Evolutionary conservation across 2,797 vertebrate species (phyloP), one percentile per base, ranked within the genome.

Genomic region (Rhinella marina): DNA sequence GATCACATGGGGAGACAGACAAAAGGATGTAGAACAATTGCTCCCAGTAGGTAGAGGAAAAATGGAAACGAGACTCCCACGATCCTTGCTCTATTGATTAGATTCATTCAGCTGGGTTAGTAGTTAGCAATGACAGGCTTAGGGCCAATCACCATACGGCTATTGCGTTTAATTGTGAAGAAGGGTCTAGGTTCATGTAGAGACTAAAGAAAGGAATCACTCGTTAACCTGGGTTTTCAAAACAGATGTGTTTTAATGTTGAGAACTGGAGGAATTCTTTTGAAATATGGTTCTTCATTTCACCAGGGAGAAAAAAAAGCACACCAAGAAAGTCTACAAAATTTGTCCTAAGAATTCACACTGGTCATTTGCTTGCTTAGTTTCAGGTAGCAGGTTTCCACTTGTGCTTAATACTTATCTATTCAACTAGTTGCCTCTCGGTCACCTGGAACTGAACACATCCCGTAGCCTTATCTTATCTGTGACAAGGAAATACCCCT

Each of bases 371-470:
- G 52, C 61, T 57, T 64, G 32, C 17, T 68, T 23, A 79, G 29
- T 27, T 59, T 77, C 50, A 73, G 70, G 80, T 75, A 77, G 72
- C 91, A 82, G 92, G 93, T 92, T 91, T 90, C 92, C 93, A 73
- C 66, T 85, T 17, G 56, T 62, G 50, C 54, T 64, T 1, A 64
- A 80, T 52, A 54, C 76, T 81, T 77, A 86, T 89, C 88, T 78
- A 93, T 92, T 93, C 91, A 90, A 95, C 93, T 87, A 93, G 94
- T 94, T 92, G 94, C 95, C 94, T 96, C 25, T 90, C 94, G 95
- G 94, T 99, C 97, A 98, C 96, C 97, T 97, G 98, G 97, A 98
- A 98, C 97, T 90, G 92, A 97, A 95, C 94, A 96, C 97, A 98
- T 99, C 97, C 97, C 95, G 94, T 97, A 93, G 93, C 93, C 91